These are phyloP conservation scores for Corydoras maculifer DNA, from an alignment of 2,113 vertebrate genomes.

Conservation along the genomic window DNA sequence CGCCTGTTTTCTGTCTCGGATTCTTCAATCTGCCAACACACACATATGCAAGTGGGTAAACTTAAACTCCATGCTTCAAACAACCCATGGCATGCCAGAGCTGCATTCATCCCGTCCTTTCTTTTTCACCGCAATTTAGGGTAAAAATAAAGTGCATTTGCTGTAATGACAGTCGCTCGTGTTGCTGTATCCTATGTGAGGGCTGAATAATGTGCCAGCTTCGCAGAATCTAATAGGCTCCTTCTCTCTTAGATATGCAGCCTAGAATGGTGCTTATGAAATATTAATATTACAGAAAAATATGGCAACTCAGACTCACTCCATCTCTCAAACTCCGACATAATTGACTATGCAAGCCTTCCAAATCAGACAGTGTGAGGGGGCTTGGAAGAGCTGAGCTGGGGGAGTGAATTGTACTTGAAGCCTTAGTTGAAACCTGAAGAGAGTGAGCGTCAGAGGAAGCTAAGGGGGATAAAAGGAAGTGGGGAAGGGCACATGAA, in stretches of 20 bases:
- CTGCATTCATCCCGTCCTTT: slow-evolving; percentile 24
- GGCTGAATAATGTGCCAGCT: slow-evolving; percentile 44
- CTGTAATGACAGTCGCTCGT: slow-evolving; percentile 43
- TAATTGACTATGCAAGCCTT: slow-evolving; percentile 73
- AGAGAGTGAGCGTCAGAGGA: slow-evolving; percentile 24
- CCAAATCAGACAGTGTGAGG: slow-evolving; percentile 60
- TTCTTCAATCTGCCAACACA: slow-evolving; percentile 18
- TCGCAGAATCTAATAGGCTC: slow-evolving; percentile 61
- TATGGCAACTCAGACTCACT: slow-evolving; percentile 65
- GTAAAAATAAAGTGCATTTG: slow-evolving; percentile 34
- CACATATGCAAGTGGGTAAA: slow-evolving; percentile 2
- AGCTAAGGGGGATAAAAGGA: slow-evolving; percentile 39
- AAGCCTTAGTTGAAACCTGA: slow-evolving; percentile 40
- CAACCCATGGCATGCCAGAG: slow-evolving; percentile 20
- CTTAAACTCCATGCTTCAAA: slow-evolving; percentile 30
- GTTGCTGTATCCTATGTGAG: slow-evolving; percentile 41
- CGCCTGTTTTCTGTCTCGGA: background rate
- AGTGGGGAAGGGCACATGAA: background rate
- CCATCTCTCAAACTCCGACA: slow-evolving; percentile 62
- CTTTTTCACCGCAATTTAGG: slow-evolving; percentile 17
- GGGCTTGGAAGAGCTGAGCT: slow-evolving; percentile 9
- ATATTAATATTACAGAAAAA: slow-evolving; percentile 76
- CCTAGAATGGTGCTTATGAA: slow-evolving; percentile 72
- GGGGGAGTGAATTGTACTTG: slow-evolving; percentile 21
- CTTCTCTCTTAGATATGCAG: slow-evolving; percentile 67